Conservation (phyloP, 2,797 vertebrate genomes). For the Sebastolobus altivelis region DNA sequence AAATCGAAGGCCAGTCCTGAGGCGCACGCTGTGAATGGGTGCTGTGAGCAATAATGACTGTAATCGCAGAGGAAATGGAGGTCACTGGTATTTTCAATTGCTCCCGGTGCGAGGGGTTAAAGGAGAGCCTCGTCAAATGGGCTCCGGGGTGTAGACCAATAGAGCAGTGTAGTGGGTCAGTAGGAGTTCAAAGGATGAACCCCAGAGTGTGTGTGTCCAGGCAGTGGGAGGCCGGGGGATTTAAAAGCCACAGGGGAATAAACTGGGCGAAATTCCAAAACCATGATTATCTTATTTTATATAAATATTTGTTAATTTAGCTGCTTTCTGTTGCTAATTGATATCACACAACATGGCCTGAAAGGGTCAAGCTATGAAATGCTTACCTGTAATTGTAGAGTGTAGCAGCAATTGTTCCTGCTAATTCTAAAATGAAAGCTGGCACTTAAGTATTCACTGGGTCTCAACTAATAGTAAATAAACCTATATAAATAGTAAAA, state of each 20-base stretch:
- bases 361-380: not conserved
- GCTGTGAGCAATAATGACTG: constrained; percentile 46
- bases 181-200: constrained; percentile 18
- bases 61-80: constrained; percentile 54
- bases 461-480: not conserved
- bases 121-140: constrained; percentile 22
- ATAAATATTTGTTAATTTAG: not conserved
- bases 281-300: not conserved
- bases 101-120: constrained; percentile 9
- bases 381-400: not conserved
- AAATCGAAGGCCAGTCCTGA: constrained; percentile 29
- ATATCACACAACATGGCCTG: not conserved
- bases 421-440: not conserved
- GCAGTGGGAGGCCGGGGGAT: not conserved
- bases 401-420: not conserved
- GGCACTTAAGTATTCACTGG: not conserved
- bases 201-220: not conserved
- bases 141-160: constrained; percentile 40
- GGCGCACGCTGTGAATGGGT: constrained; percentile 32
- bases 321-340: not conserved
- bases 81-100: constrained; percentile 51
- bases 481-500: not conserved
- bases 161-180: constrained; percentile 37
- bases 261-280: not conserved
- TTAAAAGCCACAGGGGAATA: not conserved